phyloP scores from a whole-genome alignment of 2,888 invertebrate genomes.

The Leptopterna dolabrata region DNA sequence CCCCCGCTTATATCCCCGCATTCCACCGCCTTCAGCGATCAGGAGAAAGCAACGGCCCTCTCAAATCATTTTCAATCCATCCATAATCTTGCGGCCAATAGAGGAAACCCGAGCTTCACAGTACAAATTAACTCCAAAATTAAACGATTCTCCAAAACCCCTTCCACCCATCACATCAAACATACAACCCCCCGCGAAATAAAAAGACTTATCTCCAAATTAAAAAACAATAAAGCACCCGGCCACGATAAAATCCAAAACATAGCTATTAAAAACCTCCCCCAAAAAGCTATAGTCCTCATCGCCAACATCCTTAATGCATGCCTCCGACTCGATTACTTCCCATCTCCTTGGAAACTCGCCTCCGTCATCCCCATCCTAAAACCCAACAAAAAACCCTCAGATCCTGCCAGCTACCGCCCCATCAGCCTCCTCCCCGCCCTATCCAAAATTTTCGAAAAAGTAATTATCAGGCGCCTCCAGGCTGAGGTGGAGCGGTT shows the following conservation, averaged over 20 bases:
- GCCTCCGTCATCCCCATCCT: not conserved
- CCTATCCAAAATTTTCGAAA: not conserved
- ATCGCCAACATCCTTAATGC: not conserved
- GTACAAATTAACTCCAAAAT: not conserved
- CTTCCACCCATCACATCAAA: not conserved
- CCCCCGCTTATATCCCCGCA: not conserved
- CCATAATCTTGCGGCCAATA: not conserved
- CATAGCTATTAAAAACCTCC: not conserved
- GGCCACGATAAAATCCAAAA: not conserved
- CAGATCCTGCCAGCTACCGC: not conserved
- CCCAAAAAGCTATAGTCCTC: not conserved
- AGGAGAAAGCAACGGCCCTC: not conserved
- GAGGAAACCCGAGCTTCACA: not conserved
- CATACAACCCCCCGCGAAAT: not conserved
- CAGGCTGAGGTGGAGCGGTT: not conserved
- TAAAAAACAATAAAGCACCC: not conserved
- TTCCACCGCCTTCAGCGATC: not conserved
- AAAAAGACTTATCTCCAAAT: not conserved
- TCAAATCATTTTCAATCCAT: not conserved
- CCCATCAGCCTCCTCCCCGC: not conserved
- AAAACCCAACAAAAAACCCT: not conserved
- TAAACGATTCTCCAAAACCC: not conserved
- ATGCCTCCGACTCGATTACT: not conserved
- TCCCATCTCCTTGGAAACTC: not conserved
- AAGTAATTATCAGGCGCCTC: not conserved